Conservation (phyloP, 2,888 invertebrate species). For the Temnothorax rugatulus region DNA sequence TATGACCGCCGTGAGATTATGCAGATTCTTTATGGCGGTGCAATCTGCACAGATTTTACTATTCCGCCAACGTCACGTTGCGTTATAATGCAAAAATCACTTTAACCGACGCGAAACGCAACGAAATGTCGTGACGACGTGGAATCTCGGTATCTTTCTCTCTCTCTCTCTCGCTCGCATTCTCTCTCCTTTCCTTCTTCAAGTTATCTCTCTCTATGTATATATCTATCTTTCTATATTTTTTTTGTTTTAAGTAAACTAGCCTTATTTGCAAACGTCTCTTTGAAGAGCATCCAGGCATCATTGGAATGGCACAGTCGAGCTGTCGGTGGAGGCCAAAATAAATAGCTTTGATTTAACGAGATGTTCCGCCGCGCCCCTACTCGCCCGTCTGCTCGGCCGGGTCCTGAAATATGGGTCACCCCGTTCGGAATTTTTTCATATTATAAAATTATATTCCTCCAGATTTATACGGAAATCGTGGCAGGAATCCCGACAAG, state of each 20-base stretch:
- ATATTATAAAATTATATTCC: conserved; percentile 81
- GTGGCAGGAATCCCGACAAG: conserved; percentile 77
- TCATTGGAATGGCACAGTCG: conserved; percentile 50
- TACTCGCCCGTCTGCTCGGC: conserved; percentile 28
- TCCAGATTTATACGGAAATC: conserved; percentile 78
- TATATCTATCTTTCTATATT: background rate
- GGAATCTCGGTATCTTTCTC: conserved; percentile 35
- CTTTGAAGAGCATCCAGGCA: conserved; percentile 57
- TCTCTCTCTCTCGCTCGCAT: background rate
- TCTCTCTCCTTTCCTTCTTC: too few species aligned
- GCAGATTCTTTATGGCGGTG: conserved; percentile 56
- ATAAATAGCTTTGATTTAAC: conserved; percentile 78
- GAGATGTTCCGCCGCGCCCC: conserved; percentile 48
- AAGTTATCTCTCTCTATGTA: background rate
- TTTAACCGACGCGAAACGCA: conserved; percentile 56
- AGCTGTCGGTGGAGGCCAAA: conserved; percentile 59
- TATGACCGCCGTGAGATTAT: conserved; percentile 63
- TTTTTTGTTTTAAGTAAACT: conserved; percentile 32
- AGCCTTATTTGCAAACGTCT: conserved; percentile 61
- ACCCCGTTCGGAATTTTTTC: conserved; percentile 77
- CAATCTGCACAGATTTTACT: conserved; percentile 62
- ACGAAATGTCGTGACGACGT: conserved; percentile 48
- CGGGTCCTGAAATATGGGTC: conserved; percentile 61
- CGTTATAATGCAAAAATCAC: conserved; percentile 68
- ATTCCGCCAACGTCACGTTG: conserved; percentile 54